Evolutionary conservation across 92 coral and sea anemone genomes (phyloP), one percentile per base, ranked within the genome.

Genomic region (Ricordea florida): DNA sequence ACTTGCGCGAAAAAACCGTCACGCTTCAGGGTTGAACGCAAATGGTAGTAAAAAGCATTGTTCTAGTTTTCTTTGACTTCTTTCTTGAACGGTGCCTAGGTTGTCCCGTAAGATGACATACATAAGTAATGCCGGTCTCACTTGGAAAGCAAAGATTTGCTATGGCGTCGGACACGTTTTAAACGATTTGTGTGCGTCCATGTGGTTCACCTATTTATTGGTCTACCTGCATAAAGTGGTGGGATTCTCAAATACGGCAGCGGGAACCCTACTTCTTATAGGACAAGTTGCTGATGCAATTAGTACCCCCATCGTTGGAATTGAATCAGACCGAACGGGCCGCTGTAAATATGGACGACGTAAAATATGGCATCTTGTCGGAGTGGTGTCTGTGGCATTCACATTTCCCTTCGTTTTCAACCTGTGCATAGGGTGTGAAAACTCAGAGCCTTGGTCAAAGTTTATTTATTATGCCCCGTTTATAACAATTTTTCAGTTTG

Each of bases 241-340:
- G 3, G 67, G 78, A 35, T 89, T 94, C 65, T 88, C 97, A 21
- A 90, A 84, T 27, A 52, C 83, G 1, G 66, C 68, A 5, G 93
- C 98, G 3, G 98, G 98, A 1, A 57, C 93, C 0, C 65, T 94
- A 6, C 62, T 94, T 20, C 78, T 94, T 10, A 76, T 94, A 27
- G 98, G 98, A 1, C 98, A 94, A 85, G 86, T 94, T 1, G 97
- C 98, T 14, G 98, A 94, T 53, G 98, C 97, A 10, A 42, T 92
- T 1, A 71, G 90, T 4, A 94, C 98, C 3, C 98, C 98, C 0
- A 61, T 94, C 37, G 97, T 94, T 0, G 98, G 98, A 2, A 85
- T 94, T 53, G 97, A 86, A 37, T 94, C 98, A 14, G 98, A 94
- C 75, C 81, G 61, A 23, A 89, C 94, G 5, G 91, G 90, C 3